Evolutionary conservation across 2,797 vertebrate genomes (phyloP), one percentile per base, ranked within the genome.

Genomic region (Chiroxiphia lanceolata): DNA sequence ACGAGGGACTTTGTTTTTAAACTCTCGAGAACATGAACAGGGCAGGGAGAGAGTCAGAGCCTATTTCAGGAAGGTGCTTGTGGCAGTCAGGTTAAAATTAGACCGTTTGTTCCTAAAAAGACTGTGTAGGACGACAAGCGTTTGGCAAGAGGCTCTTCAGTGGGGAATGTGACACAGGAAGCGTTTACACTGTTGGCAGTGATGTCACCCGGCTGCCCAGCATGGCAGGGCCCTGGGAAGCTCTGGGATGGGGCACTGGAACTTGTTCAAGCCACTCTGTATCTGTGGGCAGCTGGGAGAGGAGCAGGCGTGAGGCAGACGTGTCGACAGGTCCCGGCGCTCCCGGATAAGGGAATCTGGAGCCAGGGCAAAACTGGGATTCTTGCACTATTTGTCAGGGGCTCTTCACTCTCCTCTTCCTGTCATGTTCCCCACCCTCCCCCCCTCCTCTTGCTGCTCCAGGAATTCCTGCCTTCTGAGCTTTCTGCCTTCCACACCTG

Each of bases 41-140:
- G 84, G 84, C 78, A 82, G 72, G 75, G 91, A 71, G 88, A 93
- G 93, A 93, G 96, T 71, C 95, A 88, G 59, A 74, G 47, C 56
- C 96, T 98, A 98, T 98, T 98, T 98, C 22, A 61, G 97, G 97
- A 97, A 97, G 95, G 97, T 96, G 97, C 97, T 31, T 23, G 90
- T 63, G 92, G 90, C 93, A 21, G 54, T 61, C 57, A 5, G 91
- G 94, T 97, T 98, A 98, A 98, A 98, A 97, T 98, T 98, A 98
- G 97, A 78, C 72, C 59, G 11, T 61, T 44, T 77, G 97, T 96
- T 97, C 96, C 97, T 97, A 98, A 98, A 98, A 97, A 96, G 97
- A 97, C 95, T 12, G 71, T 87, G 96, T 44, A 74, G 93, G 83
- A 95, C 1, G 80, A 93, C 76, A 27, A 92, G 94, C 81, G 61